Conservation (phyloP, 2,888 invertebrate species). For the Mythimna vitellina region DNA sequence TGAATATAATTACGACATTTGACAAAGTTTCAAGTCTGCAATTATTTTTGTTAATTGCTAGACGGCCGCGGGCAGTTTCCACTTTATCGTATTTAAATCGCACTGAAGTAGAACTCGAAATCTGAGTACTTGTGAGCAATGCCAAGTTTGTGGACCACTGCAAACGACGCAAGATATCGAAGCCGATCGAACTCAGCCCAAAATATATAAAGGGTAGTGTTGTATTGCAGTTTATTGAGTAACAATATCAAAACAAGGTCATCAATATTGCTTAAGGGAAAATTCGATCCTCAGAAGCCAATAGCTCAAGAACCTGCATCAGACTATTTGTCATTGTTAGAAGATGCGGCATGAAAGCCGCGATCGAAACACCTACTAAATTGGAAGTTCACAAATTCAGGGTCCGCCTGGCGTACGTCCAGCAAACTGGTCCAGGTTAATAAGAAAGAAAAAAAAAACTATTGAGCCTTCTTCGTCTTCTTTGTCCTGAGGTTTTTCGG, state of each 20-base stretch:
- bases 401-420: constrained; percentile 34
- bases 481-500: constrained; percentile 34
- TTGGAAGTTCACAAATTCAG: constrained; percentile 9
- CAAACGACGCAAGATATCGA: constrained; percentile 35
- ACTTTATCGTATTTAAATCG: constrained; percentile 52
- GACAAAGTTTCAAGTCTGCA: constrained; percentile 48
- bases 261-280: constrained; percentile 16
- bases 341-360: constrained; percentile 4
- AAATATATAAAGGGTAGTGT: constrained; percentile 22
- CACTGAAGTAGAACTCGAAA: constrained; percentile 48
- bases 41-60: constrained; percentile 57
- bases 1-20: constrained; percentile 52
- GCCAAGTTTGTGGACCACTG: constrained; percentile 47
- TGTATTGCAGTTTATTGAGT: background rate
- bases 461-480: constrained; percentile 25
- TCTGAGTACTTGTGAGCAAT: constrained; percentile 39
- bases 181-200: constrained; percentile 1
- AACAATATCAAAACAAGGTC: constrained; percentile 13
- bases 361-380: constrained; percentile 6
- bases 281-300: constrained; percentile 6
- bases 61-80: constrained; percentile 33
- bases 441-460: background rate
- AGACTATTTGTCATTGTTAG: background rate
- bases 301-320: constrained; percentile 8
- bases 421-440: constrained; percentile 23